Evolutionary conservation across 2,888 invertebrate genomes (phyloP).

Genomic region (Drosophila glabriapex): DNA sequence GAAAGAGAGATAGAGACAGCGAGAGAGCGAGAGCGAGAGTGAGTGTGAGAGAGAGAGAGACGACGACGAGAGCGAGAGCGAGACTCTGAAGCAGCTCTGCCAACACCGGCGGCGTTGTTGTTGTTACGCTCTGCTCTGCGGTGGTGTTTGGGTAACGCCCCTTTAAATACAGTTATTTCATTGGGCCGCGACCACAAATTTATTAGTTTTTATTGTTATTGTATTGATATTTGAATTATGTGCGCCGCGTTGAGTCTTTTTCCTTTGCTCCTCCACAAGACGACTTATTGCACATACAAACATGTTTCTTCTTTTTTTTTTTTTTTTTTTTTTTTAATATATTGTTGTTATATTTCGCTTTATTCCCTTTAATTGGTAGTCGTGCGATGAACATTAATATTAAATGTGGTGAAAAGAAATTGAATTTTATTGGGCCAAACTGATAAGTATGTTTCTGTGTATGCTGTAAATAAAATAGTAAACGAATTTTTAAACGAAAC

Average conservation of each 20-base stretch:
- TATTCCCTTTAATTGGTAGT: conserved; percentile 3
- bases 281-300: conserved; percentile 2
- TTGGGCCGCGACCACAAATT: conserved; percentile 84
- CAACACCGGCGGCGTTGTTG: conserved; percentile 23
- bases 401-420: conserved; percentile 21
- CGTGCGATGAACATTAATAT: conserved; percentile 5
- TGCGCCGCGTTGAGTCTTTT: conserved; percentile 24
- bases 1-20: background rate
- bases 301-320: background rate
- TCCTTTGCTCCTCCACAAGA: conserved; percentile 1
- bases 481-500: background rate
- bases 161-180: conserved; percentile 86
- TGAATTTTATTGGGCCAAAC: conserved; percentile 20
- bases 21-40: background rate
- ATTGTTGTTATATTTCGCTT: conserved; percentile 7
- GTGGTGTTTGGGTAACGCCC: conserved; percentile 85
- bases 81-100: conserved; percentile 23
- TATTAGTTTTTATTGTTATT: conserved; percentile 78
- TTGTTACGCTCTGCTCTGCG: conserved; percentile 31
- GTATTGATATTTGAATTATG: conserved; percentile 75
- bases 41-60: conserved; percentile 1
- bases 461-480: background rate
- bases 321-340: conserved; percentile 1
- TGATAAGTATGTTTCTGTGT: background rate
- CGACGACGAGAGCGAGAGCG: conserved; percentile 1